Percentiles rank a stretch among this genome's conserved stretches.
These are phyloP conservation scores for Neodiprion virginianus DNA, from an alignment of 1,140 invertebrate species.

Conservation along the genomic window DNA sequence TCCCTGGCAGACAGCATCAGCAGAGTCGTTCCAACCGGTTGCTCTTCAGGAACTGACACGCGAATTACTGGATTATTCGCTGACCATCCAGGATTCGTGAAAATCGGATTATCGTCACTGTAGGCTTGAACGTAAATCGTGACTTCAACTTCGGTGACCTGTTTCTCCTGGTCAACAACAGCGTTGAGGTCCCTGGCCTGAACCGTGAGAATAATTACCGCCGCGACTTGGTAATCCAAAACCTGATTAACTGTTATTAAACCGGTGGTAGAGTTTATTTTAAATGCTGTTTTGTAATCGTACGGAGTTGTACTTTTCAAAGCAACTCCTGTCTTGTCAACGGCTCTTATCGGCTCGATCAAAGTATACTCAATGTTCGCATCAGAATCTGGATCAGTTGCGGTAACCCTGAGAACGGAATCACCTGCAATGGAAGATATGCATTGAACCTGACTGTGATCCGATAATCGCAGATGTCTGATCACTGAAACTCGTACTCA, in stretches of 20 bases:
- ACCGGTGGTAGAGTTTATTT: conserved; percentile 73
- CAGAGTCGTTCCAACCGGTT: conserved; percentile 77
- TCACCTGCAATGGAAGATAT: conserved; percentile 47
- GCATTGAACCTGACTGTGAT: neutral
- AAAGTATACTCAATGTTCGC: conserved; percentile 74
- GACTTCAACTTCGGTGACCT: conserved; percentile 72
- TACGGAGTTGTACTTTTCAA: conserved; percentile 68
- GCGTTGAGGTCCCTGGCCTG: conserved; percentile 77
- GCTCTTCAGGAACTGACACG: conserved; percentile 77
- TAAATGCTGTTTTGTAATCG: conserved; percentile 73
- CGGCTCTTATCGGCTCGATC: conserved; percentile 71
- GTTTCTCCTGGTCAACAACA: conserved; percentile 69
- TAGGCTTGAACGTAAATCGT: conserved; percentile 83
- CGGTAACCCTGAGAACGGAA: conserved; percentile 68
- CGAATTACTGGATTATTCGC: conserved; percentile 71
- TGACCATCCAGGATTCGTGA: conserved; percentile 74
- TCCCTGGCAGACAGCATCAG: conserved; percentile 78
- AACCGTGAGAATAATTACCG: conserved; percentile 81
- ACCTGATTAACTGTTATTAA: conserved; percentile 73
- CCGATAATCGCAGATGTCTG: neutral
- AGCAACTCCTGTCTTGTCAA: conserved; percentile 78
- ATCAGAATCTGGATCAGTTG: conserved; percentile 75
- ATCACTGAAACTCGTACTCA: conserved; percentile 24
- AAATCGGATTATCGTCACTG: conserved; percentile 80
- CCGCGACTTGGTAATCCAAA: conserved; percentile 79